phyloP scores from a whole-genome alignment of 2,113 vertebrate genomes.

The Sphaerodactylus townsendi region DNA sequence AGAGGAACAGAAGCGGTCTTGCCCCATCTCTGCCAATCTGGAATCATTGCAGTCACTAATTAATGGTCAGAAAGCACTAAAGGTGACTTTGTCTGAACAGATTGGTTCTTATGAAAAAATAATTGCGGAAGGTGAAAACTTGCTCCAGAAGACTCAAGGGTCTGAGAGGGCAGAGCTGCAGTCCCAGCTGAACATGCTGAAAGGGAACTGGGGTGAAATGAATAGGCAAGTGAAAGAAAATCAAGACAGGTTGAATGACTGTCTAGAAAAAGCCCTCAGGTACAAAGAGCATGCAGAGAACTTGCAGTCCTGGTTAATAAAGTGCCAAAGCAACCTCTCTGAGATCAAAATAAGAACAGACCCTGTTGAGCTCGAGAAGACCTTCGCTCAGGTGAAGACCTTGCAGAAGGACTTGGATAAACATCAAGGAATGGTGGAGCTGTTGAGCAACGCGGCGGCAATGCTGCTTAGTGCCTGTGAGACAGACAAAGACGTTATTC shows the following conservation, averaged over 20 bases:
- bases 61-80: conserved; percentile 82
- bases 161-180: conserved; percentile 87
- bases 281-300: conserved; percentile 85
- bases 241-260: conserved; percentile 79
- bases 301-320: conserved; percentile 85
- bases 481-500: conserved; percentile 80
- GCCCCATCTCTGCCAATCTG: conserved; percentile 80
- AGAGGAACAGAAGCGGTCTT: conserved; percentile 77
- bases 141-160: conserved; percentile 89
- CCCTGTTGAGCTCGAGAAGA: conserved; percentile 78
- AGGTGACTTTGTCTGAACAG: conserved; percentile 74
- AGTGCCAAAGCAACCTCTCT: conserved; percentile 78
- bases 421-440: conserved; percentile 85
- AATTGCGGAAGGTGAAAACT: conserved; percentile 85
- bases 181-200: conserved; percentile 83
- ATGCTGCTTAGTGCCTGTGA: conserved; percentile 84
- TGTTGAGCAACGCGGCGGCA: conserved; percentile 83
- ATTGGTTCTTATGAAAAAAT: conserved; percentile 82
- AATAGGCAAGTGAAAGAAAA: conserved; percentile 81
- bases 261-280: conserved; percentile 84
- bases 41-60: conserved; percentile 81
- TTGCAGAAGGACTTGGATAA: conserved; percentile 94
- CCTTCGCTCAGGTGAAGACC: conserved; percentile 80
- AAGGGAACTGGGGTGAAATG: conserved; percentile 87
- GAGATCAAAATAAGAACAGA: conserved; percentile 79